phyloP scores from a whole-genome alignment of 2,797 vertebrate genomes.

The Falco columbarius region DNA sequence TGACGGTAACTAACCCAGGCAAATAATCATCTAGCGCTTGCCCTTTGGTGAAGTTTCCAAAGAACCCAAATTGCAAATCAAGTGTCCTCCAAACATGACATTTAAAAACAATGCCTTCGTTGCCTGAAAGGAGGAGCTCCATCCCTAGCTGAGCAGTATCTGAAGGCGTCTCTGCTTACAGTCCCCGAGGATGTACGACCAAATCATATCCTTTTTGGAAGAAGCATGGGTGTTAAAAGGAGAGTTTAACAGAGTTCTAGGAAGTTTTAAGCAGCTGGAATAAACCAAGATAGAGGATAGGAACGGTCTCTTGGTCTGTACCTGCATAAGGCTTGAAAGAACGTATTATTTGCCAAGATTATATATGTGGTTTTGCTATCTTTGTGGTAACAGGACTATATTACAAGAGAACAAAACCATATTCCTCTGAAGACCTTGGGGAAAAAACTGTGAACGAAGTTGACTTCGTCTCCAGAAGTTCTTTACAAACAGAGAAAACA shows the following conservation, averaged over 20 bases:
- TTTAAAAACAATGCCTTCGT: not conserved
- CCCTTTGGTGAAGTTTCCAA: not conserved
- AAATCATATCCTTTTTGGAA: not conserved
- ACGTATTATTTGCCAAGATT: not conserved
- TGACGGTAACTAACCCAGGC: not conserved
- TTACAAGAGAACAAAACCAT: not conserved
- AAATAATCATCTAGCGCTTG: not conserved
- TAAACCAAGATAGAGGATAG: not conserved
- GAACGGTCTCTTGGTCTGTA: not conserved
- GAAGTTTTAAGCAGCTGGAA: not conserved
- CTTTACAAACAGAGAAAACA: not conserved
- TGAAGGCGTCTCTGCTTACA: not conserved
- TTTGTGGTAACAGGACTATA: not conserved
- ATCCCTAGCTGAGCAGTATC: not conserved
- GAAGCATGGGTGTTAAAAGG: not conserved
- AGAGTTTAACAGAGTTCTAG: not conserved
- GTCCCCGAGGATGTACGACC: accelerated
- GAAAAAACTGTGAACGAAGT: not conserved
- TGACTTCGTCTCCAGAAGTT: not conserved
- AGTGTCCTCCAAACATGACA: not conserved
- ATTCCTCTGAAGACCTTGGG: not conserved
- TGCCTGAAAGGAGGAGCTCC: not conserved
- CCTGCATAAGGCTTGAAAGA: not conserved
- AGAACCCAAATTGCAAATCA: not conserved
- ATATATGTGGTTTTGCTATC: not conserved